Evolutionary conservation across 2,113 vertebrate species (phyloP).

Genomic region (Seriola dumerili): DNA sequence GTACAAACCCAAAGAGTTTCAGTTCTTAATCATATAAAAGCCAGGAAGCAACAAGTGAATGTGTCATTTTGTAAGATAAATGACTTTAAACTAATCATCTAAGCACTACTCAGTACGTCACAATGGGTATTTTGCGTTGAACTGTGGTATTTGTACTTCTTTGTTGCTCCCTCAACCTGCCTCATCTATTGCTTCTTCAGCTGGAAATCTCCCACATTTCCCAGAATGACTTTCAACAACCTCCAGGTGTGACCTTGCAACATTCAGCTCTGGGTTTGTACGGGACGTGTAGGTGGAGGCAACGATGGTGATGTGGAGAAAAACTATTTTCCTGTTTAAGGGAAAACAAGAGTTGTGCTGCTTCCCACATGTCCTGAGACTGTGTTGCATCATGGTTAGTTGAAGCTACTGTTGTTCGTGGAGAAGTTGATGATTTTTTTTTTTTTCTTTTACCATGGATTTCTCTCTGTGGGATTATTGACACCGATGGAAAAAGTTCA

Average conservation of each 20-base stretch:
- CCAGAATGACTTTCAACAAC: constrained; percentile 52
- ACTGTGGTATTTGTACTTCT: background rate
- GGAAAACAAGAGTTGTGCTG: constrained; percentile 4
- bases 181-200: background rate
- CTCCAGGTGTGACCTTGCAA: constrained; percentile 46
- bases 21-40: background rate
- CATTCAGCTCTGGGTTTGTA: constrained; percentile 30
- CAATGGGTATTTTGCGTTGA: background rate
- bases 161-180: constrained; percentile 1
- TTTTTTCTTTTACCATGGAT: constrained; percentile 12
- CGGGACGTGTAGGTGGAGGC: constrained; percentile 58
- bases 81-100: background rate
- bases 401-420: background rate
- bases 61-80: background rate
- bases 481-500: background rate
- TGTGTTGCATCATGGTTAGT: constrained; percentile 5
- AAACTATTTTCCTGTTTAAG: constrained; percentile 15
- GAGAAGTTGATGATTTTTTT: background rate
- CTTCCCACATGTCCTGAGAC: constrained; percentile 31
- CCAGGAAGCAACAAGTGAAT: background rate
- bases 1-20: too few relatives aligned
- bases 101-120: background rate
- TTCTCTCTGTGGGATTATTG: background rate
- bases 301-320: background rate
- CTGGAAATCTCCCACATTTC: constrained; percentile 56